Conservation (phyloP, 2,888 invertebrate genomes). For the Psylliodes chrysocephalus region DNA sequence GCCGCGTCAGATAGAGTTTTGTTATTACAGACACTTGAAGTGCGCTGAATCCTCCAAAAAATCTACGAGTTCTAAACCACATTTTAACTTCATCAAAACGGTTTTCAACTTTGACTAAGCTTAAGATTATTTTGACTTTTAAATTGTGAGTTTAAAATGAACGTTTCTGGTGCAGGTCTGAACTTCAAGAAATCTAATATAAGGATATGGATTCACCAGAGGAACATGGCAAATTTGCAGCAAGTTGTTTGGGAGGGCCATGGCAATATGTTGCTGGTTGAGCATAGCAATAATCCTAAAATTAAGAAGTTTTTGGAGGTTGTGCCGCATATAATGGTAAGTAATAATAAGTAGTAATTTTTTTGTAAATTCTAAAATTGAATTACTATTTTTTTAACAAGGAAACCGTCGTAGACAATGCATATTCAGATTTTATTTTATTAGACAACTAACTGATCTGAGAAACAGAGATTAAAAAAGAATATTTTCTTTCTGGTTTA, state of each 20-base stretch:
- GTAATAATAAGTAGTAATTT: too few species aligned
- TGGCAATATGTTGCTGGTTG: conserved; percentile 82
- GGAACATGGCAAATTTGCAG: conserved; percentile 86
- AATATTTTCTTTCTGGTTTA: too few species aligned
- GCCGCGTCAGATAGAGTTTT: conserved; percentile 4
- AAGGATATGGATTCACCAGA: conserved; percentile 95
- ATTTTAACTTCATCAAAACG: not conserved
- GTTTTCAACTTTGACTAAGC: not conserved
- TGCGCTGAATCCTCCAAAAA: conserved; percentile 21
- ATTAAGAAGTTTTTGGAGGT: conserved; percentile 88
- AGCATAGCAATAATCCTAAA: conserved; percentile 84
- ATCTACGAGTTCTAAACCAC: conserved; percentile 29
- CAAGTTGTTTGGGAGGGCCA: conserved; percentile 92
- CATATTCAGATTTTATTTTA: too few species aligned
- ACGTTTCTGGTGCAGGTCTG: conserved; percentile 68
- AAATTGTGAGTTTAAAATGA: not conserved
- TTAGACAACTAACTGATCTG: too few species aligned
- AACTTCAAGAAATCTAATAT: conserved; percentile 78
- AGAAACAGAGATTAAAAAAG: too few species aligned
- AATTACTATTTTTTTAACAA: too few species aligned
- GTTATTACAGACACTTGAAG: conserved; percentile 20
- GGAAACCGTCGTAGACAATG: too few species aligned
- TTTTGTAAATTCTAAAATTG: too few species aligned
- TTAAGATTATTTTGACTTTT: conserved; percentile 2
- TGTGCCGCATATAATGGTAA: conserved; percentile 94